Conservation (phyloP, 2,888 invertebrate species). For the Ganaspis brasiliensis region DNA sequence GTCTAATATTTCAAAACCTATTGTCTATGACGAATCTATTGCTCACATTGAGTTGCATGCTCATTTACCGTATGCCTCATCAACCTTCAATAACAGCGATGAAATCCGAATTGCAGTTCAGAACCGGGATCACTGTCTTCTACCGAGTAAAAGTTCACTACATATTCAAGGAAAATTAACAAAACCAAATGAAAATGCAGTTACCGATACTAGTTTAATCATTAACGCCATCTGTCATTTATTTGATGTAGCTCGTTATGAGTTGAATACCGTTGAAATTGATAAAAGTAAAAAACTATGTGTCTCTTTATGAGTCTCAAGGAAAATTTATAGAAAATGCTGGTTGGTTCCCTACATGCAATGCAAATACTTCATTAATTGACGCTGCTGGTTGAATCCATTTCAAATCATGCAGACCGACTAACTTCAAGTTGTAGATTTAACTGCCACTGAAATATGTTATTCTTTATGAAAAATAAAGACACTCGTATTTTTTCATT, state of each 20-base stretch:
- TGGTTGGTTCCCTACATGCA: conserved; percentile 46
- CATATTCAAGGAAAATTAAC: too few relatives aligned
- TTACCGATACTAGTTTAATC: conserved; percentile 44
- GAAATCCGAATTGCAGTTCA: too few relatives aligned
- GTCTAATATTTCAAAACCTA: background rate
- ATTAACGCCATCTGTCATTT: conserved; percentile 64
- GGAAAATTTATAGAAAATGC: conserved; percentile 44
- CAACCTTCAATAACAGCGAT: too few relatives aligned
- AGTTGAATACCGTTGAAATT: conserved; percentile 72
- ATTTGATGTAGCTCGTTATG: conserved; percentile 74
- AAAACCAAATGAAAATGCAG: conserved; percentile 17
- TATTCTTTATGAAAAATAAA: too few relatives aligned
- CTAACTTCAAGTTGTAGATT: too few relatives aligned
- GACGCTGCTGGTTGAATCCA: too few relatives aligned
- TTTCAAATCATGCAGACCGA: too few relatives aligned
- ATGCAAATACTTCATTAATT: conserved; percentile 35
- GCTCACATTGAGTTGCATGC: conserved; percentile 28
- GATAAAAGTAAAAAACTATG: conserved; percentile 69
- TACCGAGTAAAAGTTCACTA: too few relatives aligned
- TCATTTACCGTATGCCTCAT: too few relatives aligned
- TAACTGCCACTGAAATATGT: too few relatives aligned
- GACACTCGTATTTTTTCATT: too few relatives aligned
- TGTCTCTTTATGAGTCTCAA: conserved; percentile 61
- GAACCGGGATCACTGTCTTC: too few relatives aligned
- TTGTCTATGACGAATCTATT: conserved; percentile 26